These are phyloP conservation scores for Chelonoidis abingdonii DNA, from an alignment of 2,113 vertebrate genomes.

Conservation along the genomic window DNA sequence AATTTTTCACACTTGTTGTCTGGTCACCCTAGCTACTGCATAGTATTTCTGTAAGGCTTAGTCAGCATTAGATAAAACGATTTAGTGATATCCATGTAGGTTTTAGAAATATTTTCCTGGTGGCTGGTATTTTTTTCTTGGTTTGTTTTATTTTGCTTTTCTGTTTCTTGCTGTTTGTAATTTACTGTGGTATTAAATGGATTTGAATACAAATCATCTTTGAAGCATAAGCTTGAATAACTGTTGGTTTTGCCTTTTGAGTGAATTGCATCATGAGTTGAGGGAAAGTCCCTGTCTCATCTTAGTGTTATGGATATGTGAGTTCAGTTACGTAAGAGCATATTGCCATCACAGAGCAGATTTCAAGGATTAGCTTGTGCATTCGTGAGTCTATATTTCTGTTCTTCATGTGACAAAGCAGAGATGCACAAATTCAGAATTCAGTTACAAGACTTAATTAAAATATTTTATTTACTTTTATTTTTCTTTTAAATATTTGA, in stretches of 20 bases:
- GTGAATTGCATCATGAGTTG: neutral
- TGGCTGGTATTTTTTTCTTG: neutral
- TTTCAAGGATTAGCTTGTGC: neutral
- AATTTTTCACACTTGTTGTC: too few relatives aligned
- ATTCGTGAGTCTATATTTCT: neutral
- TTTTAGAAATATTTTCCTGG: neutral
- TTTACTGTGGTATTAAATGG: neutral
- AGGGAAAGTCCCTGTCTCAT: neutral
- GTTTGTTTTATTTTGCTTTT: neutral
- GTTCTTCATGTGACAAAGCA: neutral
- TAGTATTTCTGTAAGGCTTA: neutral
- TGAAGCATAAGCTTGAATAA: neutral
- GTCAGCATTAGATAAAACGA: neutral
- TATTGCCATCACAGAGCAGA: neutral
- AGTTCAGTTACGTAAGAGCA: constrained; percentile 4
- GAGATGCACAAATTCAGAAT: neutral
- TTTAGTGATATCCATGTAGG: neutral
- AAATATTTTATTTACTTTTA: neutral
- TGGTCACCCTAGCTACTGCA: neutral
- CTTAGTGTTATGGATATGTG: neutral
- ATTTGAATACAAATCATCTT: neutral
- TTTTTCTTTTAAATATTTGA: neutral
- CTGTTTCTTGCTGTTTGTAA: neutral
- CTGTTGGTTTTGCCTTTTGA: neutral
- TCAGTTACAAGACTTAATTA: neutral